Base-by-base conservation (phyloP, 2,797 vertebrate species). In the Odontamblyopus lacepedii region DNA sequence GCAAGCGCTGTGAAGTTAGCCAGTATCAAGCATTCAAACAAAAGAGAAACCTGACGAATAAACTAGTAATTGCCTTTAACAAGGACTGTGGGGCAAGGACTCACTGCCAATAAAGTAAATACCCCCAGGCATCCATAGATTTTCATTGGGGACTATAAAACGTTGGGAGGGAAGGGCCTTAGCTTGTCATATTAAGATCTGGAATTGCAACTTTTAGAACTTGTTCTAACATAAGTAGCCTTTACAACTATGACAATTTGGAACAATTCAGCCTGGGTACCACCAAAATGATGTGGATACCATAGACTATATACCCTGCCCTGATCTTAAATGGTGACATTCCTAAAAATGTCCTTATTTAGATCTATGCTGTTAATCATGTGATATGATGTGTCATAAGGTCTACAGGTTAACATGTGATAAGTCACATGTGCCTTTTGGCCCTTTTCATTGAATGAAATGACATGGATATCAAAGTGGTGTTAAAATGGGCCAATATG, bases 351-450 rank as follows among this genome's bases (percentile, higher is more conserved):
- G 12, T 29, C 23, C 19, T 26, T 4, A 60, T 29, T 13, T 65
- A n/a, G 19, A 68, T 18, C 7, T 7, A 26, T n/a, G 48, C 56
- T 12, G 30, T 48, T 5, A 44, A 30, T 67, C 72, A 69, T 59
- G 65, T 77, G 64, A 61, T 41, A 6, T 56, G 48, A 38, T 16
- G 35, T 44, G 32, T 69, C 55, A 27, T 26, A 69, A 56, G 35
- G 32, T 32, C 67, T 57, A 26, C 32, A 23, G n/a, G 60, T 29
- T 55, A 23, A 27, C 70, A 67, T 61, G 68, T 32, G 70, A 60
- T 23, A 5, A 62, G 64, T 69, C 73, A 69, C 70, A 63, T 78
- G 69, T 19, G n/a, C 38, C 56, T 27, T 27, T 23, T 12, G n/a
- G 23, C 23, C 15, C 32, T 30, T 15, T 12, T 70, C 48, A 66